These are phyloP conservation scores for Cyclina sinensis DNA, from an alignment of 1,140 invertebrate species.

Conservation along the genomic window DNA sequence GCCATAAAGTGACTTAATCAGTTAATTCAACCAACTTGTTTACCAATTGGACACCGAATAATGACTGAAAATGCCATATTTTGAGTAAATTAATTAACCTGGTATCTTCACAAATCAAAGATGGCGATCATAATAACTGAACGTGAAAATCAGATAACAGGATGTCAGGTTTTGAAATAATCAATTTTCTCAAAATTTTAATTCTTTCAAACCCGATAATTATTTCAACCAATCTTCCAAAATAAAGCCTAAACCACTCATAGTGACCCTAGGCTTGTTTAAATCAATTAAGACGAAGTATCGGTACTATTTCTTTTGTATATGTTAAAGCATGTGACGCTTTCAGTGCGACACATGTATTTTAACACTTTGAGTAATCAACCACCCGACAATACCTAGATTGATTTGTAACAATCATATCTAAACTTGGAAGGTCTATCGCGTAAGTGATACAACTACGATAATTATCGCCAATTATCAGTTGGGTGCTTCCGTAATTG, in stretches of 20 bases:
- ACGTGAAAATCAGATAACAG: slow-evolving; percentile 6
- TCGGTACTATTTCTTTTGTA: slow-evolving; percentile 2
- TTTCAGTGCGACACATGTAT: not conserved
- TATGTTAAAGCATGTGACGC: slow-evolving; percentile 33
- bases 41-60: not conserved
- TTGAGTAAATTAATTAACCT: slow-evolving; percentile 19
- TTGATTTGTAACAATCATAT: slow-evolving; percentile 40
- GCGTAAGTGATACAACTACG: slow-evolving; percentile 20
- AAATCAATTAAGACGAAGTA: slow-evolving; percentile 32
- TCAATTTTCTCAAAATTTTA: slow-evolving; percentile 36
- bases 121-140: not conserved
- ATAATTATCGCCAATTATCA: slow-evolving; percentile 35
- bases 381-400: slow-evolving; percentile 30
- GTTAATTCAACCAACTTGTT: not conserved
- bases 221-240: slow-evolving; percentile 20
- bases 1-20: no score
- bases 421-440: not conserved
- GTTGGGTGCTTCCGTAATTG: slow-evolving; percentile 32
- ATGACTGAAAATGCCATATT: not conserved
- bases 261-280: slow-evolving; percentile 23
- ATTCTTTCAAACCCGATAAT: slow-evolving; percentile 38
- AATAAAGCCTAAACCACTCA: slow-evolving; percentile 31
- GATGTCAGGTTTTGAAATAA: slow-evolving; percentile 23
- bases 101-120: not conserved
- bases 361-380: slow-evolving; percentile 20